Evolutionary conservation across 2,888 invertebrate genomes (phyloP).

Genomic region (Toxonevra muliebris): DNA sequence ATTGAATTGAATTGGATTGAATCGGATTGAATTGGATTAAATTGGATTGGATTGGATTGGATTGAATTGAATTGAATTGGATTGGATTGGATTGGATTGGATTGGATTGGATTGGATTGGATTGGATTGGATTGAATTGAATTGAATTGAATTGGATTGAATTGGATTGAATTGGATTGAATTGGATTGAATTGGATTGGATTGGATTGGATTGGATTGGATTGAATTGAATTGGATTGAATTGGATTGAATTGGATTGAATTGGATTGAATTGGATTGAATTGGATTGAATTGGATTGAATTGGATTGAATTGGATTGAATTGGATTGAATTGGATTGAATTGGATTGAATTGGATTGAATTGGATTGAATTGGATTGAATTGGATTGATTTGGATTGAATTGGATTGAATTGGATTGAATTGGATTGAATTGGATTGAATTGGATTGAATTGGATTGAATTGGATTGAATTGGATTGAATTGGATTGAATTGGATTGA

Average conservation of each 20-base stretch:
- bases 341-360: background rate
- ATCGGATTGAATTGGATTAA: background rate
- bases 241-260: background rate
- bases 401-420: background rate
- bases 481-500: background rate
- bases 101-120: background rate
- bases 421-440: background rate
- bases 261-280: background rate
- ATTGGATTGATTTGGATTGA: background rate
- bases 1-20: background rate
- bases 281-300: background rate
- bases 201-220: background rate
- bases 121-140: slow-evolving; percentile 3
- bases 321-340: background rate
- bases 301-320: background rate
- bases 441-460: background rate
- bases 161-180: background rate
- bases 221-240: background rate
- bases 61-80: background rate
- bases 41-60: background rate
- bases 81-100: background rate
- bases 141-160: slow-evolving; percentile 5
- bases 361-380: background rate
- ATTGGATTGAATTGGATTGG: background rate
- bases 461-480: background rate